Evolutionary conservation across 2,113 vertebrate species (phyloP), one percentile per base, ranked within the genome.

Genomic region (Coptodon bakossiorum): DNA sequence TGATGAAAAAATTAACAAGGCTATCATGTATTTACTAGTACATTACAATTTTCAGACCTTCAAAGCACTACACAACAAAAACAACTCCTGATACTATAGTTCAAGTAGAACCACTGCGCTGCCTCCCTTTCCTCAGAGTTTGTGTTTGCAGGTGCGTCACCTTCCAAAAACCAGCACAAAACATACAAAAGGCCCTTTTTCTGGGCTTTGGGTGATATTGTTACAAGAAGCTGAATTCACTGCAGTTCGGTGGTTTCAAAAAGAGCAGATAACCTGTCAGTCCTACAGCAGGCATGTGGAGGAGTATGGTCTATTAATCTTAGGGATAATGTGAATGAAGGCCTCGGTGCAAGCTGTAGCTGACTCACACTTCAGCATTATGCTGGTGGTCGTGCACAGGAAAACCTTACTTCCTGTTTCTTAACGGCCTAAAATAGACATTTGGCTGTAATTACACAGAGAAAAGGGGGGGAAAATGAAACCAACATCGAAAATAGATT

Each of bases 341-440:
- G 68, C n/a, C 40, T 1, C 2, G 14, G 3, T 43, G 66, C 36
- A 71, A 71, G 66, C 40, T 29, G 22, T 0, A 48, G 22, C 68
- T 48, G 68, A 40, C 27, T n/a, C 43, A 45, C 57, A 17, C 40
- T 9, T 73, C 5, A 45, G 68, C 14, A 29, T 45, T 76, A 27
- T 48, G 9, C 22, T 17, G 50, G 56, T 59, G 87, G 90, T 91
- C 45, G 4, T 22, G 22, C n/a, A 85, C 84, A 90, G 86, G 82
- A 89, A 92, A 27, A 73, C n/a, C 7, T 9, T 4, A n/a, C 48
- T 89, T 94, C 93, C 91, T 88, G 45, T 90, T 86, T 22, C 1
- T 17, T 48, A 4, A 11, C 8, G n/a, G 13, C 24, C 57, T 73
- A 24, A 29, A 81, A 4, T 1, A 19, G 16, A 76, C 8, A 16